Evolutionary conservation across 2,888 invertebrate genomes (phyloP), one percentile per base, ranked within the genome.

Genomic region (Boloria euphrosyne): DNA sequence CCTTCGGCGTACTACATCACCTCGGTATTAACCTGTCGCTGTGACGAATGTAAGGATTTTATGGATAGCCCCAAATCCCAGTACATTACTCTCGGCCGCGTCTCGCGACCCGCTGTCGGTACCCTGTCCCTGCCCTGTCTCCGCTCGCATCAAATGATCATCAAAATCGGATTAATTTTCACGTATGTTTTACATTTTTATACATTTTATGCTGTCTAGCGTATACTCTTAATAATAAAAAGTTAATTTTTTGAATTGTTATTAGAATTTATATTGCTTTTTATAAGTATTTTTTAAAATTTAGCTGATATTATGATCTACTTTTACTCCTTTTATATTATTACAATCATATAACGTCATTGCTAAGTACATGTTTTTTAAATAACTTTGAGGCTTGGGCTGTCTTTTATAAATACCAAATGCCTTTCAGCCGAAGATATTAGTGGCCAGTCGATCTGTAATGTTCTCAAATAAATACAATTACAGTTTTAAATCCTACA

Each of bases 41-140:
- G 62, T 62, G 66, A 66, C 66, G 60, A 66, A 66, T 66, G 66
- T 66, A 47, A 66, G 66, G 62, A 66, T 57, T 62, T 52, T 49
- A 59, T 60, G 54, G 60, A 60, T 60, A 47, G 60, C 60, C 59
- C 59, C 51, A 65, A 65, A 65, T 46, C 65, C 59, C 52, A 59
- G 58, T 65, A 65, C 59, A 65, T 59, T 60, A 65, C 54, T 54
- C 50, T 27, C 14, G 60, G 53, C 65, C 54, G 16, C 53, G 60
- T 54, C 58, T 46, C 54, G 18, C 31, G 46, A 53, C 52, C 57
- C 16, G 31, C 38, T 31, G 0, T 6, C 14, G 22, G 14, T 14
- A 22, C 58, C 6, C 58, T 10, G 6, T 13, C 13, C 38, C 52
- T 7, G 3, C 50, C 13, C 49, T 18, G 46, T 17, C 13, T 10